A percentile compares a stretch with the other conserved stretches of the same genome.
Conservation (phyloP, 2,113 vertebrate species). For the Hypocryptadius cinnamomeus region DNA sequence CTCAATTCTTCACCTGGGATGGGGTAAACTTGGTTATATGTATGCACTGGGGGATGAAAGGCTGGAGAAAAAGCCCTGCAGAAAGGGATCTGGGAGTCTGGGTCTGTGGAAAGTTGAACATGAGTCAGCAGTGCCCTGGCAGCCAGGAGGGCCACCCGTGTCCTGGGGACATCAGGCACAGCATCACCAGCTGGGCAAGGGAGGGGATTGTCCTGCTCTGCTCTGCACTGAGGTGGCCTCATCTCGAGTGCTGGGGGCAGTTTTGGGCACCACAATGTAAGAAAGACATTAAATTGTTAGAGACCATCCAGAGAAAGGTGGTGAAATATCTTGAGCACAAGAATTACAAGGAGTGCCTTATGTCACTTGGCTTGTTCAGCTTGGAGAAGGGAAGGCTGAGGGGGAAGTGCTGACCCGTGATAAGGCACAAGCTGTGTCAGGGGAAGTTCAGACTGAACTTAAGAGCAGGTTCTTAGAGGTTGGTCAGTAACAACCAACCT, state of each 20-base stretch:
- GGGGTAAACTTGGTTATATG: not conserved
- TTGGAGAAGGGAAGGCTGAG: not conserved
- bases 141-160: rapidly evolving
- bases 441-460: not conserved
- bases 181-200: rapidly evolving
- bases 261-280: not conserved
- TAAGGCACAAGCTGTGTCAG: not conserved
- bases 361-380: not conserved
- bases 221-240: rapidly evolving
- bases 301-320: not conserved
- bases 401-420: not conserved
- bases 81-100: not conserved
- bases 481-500: not conserved
- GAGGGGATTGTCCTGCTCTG: rapidly evolving
- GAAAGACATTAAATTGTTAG: not conserved
- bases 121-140: not conserved
- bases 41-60: not conserved
- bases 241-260: rapidly evolving
- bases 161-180: not conserved
- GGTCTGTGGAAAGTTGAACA: rapidly evolving
- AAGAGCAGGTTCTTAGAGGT: not conserved
- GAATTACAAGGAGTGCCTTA: not conserved
- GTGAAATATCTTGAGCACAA: not conserved
- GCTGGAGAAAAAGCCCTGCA: not conserved
- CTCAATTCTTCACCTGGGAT: not conserved